Evolutionary conservation across 2,113 vertebrate genomes (phyloP).

Genomic region (Synodontis membranacea): DNA sequence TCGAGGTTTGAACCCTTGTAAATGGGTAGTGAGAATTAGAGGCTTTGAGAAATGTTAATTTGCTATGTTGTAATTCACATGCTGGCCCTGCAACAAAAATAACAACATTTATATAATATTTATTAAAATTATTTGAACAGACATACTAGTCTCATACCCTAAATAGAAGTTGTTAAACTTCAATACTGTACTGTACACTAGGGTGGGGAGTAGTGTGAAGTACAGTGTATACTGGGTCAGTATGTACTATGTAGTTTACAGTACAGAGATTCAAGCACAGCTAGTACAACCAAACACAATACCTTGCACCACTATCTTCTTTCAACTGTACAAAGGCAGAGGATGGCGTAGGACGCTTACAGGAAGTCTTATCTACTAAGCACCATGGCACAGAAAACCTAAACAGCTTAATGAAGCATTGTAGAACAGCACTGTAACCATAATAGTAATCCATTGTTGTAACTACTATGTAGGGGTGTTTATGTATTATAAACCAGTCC

Average conservation of each 20-base stretch:
- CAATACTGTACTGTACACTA: too few species aligned
- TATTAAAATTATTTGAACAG: too few species aligned
- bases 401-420: neutral
- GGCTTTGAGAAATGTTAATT: neutral
- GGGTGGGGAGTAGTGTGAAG: too few species aligned
- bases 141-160: too few species aligned
- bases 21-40: neutral
- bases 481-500: neutral
- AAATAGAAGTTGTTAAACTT: too few species aligned
- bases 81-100: neutral
- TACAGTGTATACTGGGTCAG: too few species aligned
- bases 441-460: neutral
- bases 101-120: too few species aligned
- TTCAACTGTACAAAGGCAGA: neutral
- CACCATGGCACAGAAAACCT: neutral
- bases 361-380: neutral
- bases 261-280: too few species aligned
- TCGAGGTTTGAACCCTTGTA: neutral
- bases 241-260: too few species aligned
- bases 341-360: neutral
- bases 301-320: slow-evolving; percentile 12
- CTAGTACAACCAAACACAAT: neutral
- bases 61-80: neutral
- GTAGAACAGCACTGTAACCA: too few species aligned
- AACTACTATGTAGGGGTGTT: neutral